These are phyloP conservation scores for Tringa solitaria DNA, from an alignment of 2,113 vertebrate genomes.

Conservation along the genomic window DNA sequence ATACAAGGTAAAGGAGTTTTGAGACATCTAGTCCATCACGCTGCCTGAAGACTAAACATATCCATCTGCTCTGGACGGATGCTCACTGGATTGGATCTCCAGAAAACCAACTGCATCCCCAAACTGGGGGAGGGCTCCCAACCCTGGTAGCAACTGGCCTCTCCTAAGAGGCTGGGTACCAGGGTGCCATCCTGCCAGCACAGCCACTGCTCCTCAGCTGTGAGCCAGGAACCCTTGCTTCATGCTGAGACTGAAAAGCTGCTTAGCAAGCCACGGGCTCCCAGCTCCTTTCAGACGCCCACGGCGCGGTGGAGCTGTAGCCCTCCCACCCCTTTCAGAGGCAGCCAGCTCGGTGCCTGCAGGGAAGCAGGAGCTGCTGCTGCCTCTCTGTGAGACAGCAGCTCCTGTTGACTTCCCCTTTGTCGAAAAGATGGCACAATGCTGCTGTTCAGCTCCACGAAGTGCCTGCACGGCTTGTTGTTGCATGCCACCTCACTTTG, in stretches of 20 bases:
- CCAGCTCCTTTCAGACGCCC: background rate
- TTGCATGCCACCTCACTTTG: background rate
- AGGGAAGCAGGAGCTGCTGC: background rate
- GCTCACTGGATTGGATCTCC: background rate
- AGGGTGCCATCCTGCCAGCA: background rate
- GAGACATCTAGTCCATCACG: background rate
- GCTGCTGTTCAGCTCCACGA: background rate
- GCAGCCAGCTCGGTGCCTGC: background rate
- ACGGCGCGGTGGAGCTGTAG: accelerated
- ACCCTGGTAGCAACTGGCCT: background rate
- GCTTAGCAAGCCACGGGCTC: background rate
- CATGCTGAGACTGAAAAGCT: background rate
- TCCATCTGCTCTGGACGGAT: background rate
- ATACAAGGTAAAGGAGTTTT: background rate
- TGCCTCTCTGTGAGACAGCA: background rate
- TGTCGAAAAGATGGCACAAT: background rate
- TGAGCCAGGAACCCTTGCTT: background rate
- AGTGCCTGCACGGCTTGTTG: background rate
- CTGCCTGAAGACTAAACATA: background rate
- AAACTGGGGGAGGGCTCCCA: background rate
- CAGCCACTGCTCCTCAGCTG: background rate
- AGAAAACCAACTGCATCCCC: background rate
- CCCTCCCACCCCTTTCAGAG: background rate
- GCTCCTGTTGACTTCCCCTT: background rate
- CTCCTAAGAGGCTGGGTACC: background rate